A percentile compares a stretch with the other conserved stretches of the same genome.
Conservation (phyloP, 2,113 vertebrate genomes). For the Poeciliopsis occidentalis region DNA sequence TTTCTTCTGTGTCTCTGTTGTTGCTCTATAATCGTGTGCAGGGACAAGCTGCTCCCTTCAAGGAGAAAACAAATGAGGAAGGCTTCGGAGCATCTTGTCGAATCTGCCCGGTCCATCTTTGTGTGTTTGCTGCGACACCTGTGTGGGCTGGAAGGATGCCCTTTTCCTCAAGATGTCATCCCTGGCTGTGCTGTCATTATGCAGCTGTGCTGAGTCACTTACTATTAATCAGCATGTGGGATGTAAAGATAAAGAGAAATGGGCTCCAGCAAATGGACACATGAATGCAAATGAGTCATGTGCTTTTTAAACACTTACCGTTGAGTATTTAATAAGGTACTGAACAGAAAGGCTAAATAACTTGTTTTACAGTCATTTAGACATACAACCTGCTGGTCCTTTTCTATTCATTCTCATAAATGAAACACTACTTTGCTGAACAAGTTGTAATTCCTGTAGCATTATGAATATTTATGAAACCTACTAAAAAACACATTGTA, state of each 20-base stretch:
- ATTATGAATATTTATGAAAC: background rate
- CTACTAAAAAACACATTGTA: background rate
- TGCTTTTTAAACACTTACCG: background rate
- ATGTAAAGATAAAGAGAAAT: background rate
- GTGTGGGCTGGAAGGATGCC: constrained; percentile 16
- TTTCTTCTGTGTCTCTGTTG: constrained; percentile 23
- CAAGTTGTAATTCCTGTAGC: background rate
- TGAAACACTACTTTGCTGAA: background rate
- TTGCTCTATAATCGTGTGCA: constrained; percentile 41
- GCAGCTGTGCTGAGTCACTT: background rate
- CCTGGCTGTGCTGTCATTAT: background rate
- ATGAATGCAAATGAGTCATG: background rate
- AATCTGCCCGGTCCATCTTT: constrained; percentile 31
- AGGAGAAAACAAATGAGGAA: constrained; percentile 55
- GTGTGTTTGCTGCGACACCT: constrained; percentile 27
- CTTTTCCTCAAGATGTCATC: background rate
- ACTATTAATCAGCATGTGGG: background rate
- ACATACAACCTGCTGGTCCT: background rate
- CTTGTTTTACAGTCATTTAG: background rate
- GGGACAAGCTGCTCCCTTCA: constrained; percentile 35
- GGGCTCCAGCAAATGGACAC: background rate
- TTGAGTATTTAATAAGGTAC: background rate
- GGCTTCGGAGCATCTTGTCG: constrained; percentile 25
- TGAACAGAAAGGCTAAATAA: background rate
- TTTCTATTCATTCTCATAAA: background rate